These are phyloP conservation scores for Bombus confusus DNA, from an alignment of 1,140 invertebrate species.

Conservation along the genomic window DNA sequence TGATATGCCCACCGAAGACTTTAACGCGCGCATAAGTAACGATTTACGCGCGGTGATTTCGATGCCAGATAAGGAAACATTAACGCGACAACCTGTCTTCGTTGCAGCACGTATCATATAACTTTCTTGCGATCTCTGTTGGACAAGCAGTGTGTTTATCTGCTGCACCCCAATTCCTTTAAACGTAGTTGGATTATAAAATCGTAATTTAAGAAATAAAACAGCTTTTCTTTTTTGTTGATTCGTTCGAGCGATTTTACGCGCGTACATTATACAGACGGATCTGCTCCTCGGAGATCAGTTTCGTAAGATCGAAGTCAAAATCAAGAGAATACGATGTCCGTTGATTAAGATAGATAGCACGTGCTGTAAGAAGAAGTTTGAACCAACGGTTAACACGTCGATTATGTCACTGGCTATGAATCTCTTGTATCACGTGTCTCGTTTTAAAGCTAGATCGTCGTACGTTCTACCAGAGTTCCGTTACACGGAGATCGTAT, in stretches of 20 bases:
- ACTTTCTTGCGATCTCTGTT: background rate
- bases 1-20: slow-evolving; percentile 67
- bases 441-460: background rate
- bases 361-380: background rate
- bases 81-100: background rate
- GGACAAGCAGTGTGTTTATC: background rate
- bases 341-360: background rate
- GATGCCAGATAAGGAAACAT: slow-evolving; percentile 54
- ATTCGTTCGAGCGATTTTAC: background rate
- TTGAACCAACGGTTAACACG: background rate
- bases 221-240: background rate
- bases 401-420: background rate
- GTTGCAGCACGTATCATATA: background rate
- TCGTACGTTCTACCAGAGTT: too few species aligned
- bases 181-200: background rate
- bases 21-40: slow-evolving; percentile 67
- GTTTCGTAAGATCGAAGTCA: background rate
- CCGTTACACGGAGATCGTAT: too few species aligned
- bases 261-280: background rate
- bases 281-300: background rate
- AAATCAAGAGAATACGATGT: background rate
- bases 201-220: background rate
- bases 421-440: background rate
- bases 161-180: background rate
- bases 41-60: slow-evolving; percentile 66